Conservation (phyloP, 2,888 invertebrate species). For the Andricus curvator region DNA sequence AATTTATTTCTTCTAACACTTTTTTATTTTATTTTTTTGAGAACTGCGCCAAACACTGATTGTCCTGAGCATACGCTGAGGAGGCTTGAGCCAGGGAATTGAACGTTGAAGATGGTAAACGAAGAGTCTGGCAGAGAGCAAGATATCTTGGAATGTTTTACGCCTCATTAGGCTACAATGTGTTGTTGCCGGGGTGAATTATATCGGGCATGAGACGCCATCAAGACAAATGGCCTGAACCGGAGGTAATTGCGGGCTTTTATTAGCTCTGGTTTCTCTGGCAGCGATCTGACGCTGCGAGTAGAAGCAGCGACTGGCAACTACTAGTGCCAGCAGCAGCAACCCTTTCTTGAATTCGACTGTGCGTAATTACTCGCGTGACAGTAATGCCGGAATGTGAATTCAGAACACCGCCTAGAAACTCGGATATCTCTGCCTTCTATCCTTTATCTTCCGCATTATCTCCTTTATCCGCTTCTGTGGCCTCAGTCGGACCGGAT, state of each 20-base stretch:
- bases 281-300: conserved; percentile 60
- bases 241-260: conserved; percentile 79
- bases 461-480: conserved; percentile 48
- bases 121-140: conserved; percentile 65
- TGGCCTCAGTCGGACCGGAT: conserved; percentile 39
- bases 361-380: conserved; percentile 76
- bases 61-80: background rate
- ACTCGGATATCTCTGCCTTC: conserved; percentile 49
- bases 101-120: conserved; percentile 17
- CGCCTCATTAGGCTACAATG: conserved; percentile 78
- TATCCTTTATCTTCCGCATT: conserved; percentile 53
- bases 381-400: conserved; percentile 75
- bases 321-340: conserved; percentile 52
- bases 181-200: conserved; percentile 78
- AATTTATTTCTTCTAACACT: too few species aligned
- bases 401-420: conserved; percentile 60
- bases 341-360: conserved; percentile 61
- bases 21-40: background rate
- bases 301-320: conserved; percentile 50
- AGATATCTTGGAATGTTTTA: conserved; percentile 77
- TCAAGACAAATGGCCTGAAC: conserved; percentile 78
- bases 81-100: background rate
- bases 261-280: conserved; percentile 76
- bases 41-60: background rate
- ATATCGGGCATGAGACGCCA: conserved; percentile 78